Evolutionary conservation across 2,113 vertebrate species (phyloP), one percentile per base, ranked within the genome.

Genomic region (Gulo gulo): DNA sequence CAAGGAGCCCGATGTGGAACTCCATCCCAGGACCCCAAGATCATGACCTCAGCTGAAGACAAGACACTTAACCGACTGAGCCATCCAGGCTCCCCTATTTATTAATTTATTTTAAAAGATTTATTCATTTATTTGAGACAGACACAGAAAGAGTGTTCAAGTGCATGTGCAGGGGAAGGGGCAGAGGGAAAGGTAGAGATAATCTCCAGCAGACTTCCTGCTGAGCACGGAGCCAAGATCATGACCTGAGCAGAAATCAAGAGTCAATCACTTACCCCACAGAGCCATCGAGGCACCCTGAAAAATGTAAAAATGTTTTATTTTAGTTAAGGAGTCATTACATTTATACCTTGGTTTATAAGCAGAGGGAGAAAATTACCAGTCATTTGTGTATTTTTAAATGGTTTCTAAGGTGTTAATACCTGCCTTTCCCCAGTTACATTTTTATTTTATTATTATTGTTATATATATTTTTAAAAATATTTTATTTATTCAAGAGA

Each of bases 381-480:
- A 91, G 39, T 92, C 2, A 83, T 52, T 90, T 97, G 6, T 69
- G 3, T 91, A 65, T 67, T 67, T 67, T 90, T 29, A 57, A 52
- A 52, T 91, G 26, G 78, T 87, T 97, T 97, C n/a, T 90, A 88
- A 97, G 59, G 23, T 97, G 10, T 88, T n/a, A 88, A 31, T 24
- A 81, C 7, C 31, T 90, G 11, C 2, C n/a, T 5, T 83, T 10
- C 26, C 69, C 42, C 6, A 6, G 84, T 82, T 63, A 78, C 29
- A 31, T 92, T 83, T 45, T 61, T 88, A 45, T 92, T 82, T 52
- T 61, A 85, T 57, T 57, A 57, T 7, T 57, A 57, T 57, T 57
- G 5, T 82, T 52, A 52, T 88, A 45, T 92, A 78, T 52, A 52
- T 85, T 1, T 26, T 26, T 61, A 26, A 26, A 26, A 63, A 29